Percentiles rank a stretch among this genome's conserved stretches.
Conservation (phyloP, 2,797 vertebrate species). For the Darevskia mixta region DNA sequence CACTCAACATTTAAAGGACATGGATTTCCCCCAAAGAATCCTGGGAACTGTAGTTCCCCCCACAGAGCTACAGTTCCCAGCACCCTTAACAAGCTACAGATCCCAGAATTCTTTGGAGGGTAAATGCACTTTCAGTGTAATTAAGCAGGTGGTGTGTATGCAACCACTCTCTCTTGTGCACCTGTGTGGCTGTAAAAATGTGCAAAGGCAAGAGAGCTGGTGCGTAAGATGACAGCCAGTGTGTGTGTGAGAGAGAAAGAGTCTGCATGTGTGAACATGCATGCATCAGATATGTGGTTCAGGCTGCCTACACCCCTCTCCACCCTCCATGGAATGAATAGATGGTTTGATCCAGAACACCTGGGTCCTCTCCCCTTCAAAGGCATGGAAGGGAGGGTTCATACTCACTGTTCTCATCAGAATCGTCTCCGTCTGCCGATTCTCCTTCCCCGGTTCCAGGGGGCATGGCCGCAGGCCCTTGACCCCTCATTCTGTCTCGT, state of each 20-base stretch:
- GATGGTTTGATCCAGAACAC: slow-evolving; percentile 2
- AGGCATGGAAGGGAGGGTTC: not conserved
- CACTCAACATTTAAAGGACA: no score
- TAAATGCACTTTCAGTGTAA: no score
- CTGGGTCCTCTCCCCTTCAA: not conserved
- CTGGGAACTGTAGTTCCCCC: no score
- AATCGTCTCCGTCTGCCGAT: slow-evolving; percentile 19
- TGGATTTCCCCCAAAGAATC: no score
- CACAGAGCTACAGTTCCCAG: no score
- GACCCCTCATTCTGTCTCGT: not conserved
- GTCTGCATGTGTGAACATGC: slow-evolving; percentile 1
- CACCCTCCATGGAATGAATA: not conserved
- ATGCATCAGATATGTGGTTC: not conserved
- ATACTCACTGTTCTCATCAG: slow-evolving; percentile 42
- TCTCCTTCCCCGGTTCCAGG: slow-evolving; percentile 27
- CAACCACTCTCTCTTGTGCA: not conserved
- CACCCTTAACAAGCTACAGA: no score
- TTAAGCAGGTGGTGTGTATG: not conserved
- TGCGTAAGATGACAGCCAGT: not conserved
- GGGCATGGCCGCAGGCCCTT: not conserved
- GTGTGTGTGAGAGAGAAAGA: not conserved
- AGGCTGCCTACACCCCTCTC: not conserved
- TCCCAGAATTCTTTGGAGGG: no score
- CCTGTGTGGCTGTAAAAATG: not conserved
- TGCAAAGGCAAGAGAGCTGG: not conserved